These are phyloP conservation scores for Rhea pennata DNA, from an alignment of 2,113 vertebrate species.

Conservation along the genomic window DNA sequence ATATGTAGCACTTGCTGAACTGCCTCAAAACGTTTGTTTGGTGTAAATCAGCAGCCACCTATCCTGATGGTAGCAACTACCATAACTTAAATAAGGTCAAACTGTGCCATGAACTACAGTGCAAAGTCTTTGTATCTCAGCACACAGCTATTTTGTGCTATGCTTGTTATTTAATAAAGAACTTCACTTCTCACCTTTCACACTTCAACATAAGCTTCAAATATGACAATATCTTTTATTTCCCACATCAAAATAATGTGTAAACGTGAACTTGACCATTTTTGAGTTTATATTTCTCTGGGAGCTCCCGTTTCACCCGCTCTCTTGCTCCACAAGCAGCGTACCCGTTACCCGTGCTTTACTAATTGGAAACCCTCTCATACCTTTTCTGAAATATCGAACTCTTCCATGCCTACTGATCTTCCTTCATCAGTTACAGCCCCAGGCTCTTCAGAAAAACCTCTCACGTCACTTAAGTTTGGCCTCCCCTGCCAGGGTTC, in stretches of 20 bases:
- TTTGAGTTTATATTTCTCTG: neutral
- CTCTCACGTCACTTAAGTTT: neutral
- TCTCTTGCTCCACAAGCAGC: neutral
- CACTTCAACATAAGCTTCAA: neutral
- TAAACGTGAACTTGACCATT: neutral
- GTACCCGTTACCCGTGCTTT: neutral
- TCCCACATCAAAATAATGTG: neutral
- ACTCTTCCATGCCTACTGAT: neutral
- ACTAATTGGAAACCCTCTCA: neutral
- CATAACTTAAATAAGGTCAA: neutral
- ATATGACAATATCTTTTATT: neutral
- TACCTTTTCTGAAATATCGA: slow-evolving; percentile 8
- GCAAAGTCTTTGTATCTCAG: neutral
- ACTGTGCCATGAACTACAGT: neutral
- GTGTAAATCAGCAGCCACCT: neutral
- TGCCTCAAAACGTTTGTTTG: neutral
- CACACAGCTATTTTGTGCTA: neutral
- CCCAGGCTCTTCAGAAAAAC: slow-evolving; percentile 22
- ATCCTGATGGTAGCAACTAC: neutral
- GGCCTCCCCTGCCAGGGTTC: neutral
- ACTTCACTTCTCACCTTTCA: neutral
- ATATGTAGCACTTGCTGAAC: neutral
- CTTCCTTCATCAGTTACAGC: slow-evolving; percentile 29
- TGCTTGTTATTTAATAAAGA: neutral
- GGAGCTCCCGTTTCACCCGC: neutral